These are phyloP conservation scores for Campoplex nolae DNA, from an alignment of 2,888 invertebrate species.

Conservation along the genomic window DNA sequence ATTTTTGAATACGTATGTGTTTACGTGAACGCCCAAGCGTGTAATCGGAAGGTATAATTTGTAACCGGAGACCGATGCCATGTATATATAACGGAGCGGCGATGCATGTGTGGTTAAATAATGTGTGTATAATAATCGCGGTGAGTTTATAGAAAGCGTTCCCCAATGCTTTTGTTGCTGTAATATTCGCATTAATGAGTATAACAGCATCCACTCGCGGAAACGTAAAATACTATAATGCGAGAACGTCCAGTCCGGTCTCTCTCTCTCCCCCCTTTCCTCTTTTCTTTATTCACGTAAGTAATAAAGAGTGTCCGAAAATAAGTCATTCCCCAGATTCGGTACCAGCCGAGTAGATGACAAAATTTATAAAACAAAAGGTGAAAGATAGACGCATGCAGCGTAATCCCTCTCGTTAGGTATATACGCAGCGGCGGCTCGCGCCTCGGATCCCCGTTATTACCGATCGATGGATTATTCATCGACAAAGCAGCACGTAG, in stretches of 20 bases:
- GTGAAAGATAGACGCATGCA: no score
- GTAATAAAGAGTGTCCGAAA: not conserved
- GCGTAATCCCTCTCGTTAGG: no score
- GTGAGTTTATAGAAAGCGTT: slow-evolving; percentile 7
- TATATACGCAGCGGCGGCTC: no score
- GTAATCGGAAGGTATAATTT: slow-evolving; percentile 10
- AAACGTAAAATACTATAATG: slow-evolving; percentile 1
- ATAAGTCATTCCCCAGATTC: not conserved
- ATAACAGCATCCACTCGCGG: not conserved
- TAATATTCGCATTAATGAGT: not conserved
- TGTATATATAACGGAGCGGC: not conserved
- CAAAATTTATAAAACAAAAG: no score
- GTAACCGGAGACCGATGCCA: not conserved
- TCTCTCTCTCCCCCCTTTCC: not conserved
- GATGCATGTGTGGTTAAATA: slow-evolving; percentile 4
- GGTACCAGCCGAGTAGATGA: no score
- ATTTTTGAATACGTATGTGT: not conserved
- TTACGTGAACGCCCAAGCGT: not conserved
- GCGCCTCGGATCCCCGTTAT: no score
- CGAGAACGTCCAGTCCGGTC: not conserved
- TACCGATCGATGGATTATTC: no score
- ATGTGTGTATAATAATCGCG: not conserved
- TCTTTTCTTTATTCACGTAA: not conserved
- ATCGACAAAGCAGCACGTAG: no score
- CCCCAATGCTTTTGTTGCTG: not conserved